These are phyloP conservation scores for Xenops minutus DNA, from an alignment of 2,797 vertebrate species.

Conservation along the genomic window DNA sequence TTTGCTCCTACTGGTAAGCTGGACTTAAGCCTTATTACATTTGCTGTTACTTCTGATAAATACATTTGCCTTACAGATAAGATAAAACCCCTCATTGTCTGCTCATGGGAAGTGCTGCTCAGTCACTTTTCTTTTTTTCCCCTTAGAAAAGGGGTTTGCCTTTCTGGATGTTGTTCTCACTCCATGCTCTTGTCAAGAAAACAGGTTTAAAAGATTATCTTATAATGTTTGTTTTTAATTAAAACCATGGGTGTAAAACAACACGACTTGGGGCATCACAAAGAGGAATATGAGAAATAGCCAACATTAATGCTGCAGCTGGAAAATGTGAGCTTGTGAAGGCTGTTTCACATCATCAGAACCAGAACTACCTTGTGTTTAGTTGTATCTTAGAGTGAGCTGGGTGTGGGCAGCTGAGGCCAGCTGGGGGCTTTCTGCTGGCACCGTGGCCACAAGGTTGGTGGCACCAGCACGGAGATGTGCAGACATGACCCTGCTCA, in stretches of 20 bases:
- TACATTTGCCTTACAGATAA: neutral
- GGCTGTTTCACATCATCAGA: neutral
- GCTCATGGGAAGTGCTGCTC: neutral
- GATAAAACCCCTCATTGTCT: neutral
- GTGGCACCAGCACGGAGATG: neutral
- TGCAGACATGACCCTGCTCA: neutral
- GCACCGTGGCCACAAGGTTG: accelerated
- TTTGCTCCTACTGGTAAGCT: neutral
- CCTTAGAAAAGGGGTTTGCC: neutral
- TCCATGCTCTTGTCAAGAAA: neutral
- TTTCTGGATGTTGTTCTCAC: neutral
- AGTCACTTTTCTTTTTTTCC: neutral
- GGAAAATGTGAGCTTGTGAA: neutral
- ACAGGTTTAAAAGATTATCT: constrained; percentile 25
- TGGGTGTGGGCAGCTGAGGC: accelerated
- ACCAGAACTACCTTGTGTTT: neutral
- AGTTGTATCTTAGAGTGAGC: neutral
- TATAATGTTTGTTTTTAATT: constrained; percentile 40
- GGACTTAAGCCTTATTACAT: neutral
- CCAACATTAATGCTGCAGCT: neutral
- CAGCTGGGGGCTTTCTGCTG: neutral
- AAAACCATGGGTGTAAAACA: constrained; percentile 15
- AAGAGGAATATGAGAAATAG: neutral
- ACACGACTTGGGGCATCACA: neutral
- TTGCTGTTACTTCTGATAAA: neutral